Base-by-base conservation (phyloP, 2,888 invertebrate genomes). In the Drosophila antonietae region DNA sequence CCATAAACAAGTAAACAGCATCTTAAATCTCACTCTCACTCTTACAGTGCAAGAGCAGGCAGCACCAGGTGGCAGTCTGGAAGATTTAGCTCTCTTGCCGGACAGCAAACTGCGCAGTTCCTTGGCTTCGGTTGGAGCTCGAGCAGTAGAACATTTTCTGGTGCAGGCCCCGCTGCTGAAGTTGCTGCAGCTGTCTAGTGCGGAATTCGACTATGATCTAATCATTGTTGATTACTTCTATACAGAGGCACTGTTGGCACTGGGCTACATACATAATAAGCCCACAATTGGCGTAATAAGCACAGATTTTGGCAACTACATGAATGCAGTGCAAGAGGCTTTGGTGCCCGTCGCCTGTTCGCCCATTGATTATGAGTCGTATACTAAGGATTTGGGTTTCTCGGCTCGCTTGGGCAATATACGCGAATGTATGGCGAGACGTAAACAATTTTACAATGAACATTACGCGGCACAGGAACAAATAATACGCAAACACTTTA, bases 321-420 rank as follows among this genome's bases (percentile, higher is more conserved):
- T 93, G 78, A 92, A 93, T 31, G 89, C 91, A 9, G 89, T 93
- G 9, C 92, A 93, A 70, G 94, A 93, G 12, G 92, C 92, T 46
- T 92, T 94, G 12, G 89, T 93, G 41, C 93, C 94, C 3, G 90
- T 91, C 28, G 93, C 94, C 1, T 93, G 93, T 70, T 91, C 93
- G 9, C 94, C 94, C 5, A 93, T 94, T 44, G 87, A 93, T 58
- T 92, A 93, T 61, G 84, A 93, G 20, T 80, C 83, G 1, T 92
- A 90, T 53, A 46, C 73, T 0, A 10, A 62, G 0, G 55, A 63
- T 88, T 92, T 93, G 80, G 94, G 93, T 33, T 95, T 95, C 77
- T 91, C 90, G 73, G 92, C 93, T 58, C 91, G 95, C 75, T 67
- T 95, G 8, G 90, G 93, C 23, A 95, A 94, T 78, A 91, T 94